Percentiles rank a stretch among this genome's conserved stretches.
Conservation (phyloP, 2,113 vertebrate genomes). For the Psittacara wagleri region DNA sequence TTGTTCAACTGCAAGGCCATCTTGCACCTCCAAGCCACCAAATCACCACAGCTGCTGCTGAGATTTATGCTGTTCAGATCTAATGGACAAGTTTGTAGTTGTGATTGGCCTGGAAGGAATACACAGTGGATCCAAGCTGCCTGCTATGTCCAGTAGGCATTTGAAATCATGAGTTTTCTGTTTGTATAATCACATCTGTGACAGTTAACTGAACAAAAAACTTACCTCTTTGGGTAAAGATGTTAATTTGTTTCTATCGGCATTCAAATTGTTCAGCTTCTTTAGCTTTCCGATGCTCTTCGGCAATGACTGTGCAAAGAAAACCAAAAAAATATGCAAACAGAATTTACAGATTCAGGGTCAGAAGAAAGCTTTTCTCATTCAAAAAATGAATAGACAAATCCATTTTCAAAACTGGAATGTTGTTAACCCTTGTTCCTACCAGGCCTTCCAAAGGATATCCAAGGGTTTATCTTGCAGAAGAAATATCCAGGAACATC, state of each 20-base stretch:
- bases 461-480: background rate
- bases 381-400: background rate
- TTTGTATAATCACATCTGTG: background rate
- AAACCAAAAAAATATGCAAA: background rate
- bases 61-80: background rate
- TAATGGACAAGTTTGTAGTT: background rate
- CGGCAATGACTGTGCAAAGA: constrained; percentile 82
- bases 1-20: background rate
- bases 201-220: background rate
- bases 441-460: background rate
- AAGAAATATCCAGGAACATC: background rate
- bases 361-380: background rate
- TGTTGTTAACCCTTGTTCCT: background rate
- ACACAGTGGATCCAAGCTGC: background rate
- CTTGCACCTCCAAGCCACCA: background rate
- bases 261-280: constrained; percentile 94
- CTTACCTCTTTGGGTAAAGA: constrained; percentile 95
- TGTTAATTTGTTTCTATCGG: constrained; percentile 91
- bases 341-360: background rate
- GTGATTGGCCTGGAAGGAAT: background rate
- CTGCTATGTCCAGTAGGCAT: background rate
- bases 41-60: background rate
- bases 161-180: background rate
- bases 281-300: constrained; percentile 94
- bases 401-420: background rate